A percentile compares a stretch with the other conserved stretches of the same genome.
These are phyloP conservation scores for Phymanthus crucifer DNA, from an alignment of 92 coral and sea anemone genomes.

Conservation along the genomic window DNA sequence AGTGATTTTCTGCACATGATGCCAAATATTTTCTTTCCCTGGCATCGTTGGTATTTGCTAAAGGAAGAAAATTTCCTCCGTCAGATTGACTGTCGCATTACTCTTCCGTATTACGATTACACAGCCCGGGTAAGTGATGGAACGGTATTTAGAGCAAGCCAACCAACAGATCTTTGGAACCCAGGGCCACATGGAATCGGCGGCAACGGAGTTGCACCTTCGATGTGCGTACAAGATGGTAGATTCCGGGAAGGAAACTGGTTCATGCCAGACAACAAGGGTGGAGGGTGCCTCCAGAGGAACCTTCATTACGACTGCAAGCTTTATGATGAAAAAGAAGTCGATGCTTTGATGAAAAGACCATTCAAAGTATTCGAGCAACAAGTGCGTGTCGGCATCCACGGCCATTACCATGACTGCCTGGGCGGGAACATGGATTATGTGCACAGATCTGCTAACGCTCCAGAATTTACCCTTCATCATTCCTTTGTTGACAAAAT, in stretches of 20 bases:
- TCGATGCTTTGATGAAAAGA: not conserved
- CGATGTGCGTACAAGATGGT: slow-evolving; percentile 46
- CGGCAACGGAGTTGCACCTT: slow-evolving; percentile 39
- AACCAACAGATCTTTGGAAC: slow-evolving; percentile 42
- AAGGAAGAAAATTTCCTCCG: slow-evolving; percentile 60
- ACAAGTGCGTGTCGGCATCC: slow-evolving; percentile 32
- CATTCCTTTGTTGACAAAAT: slow-evolving; percentile 66
- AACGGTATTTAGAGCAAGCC: not conserved
- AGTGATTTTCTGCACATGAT: slow-evolving; percentile 17
- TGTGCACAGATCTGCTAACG: slow-evolving; percentile 23
- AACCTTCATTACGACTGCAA: slow-evolving; percentile 25
- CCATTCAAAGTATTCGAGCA: slow-evolving; percentile 41
- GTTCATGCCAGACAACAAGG: slow-evolving; percentile 20
- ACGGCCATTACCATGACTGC: slow-evolving; percentile 45
- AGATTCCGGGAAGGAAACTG: slow-evolving; percentile 47
- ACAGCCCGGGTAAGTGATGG: slow-evolving; percentile 23
- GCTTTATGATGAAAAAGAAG: slow-evolving; percentile 11
- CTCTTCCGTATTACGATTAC: slow-evolving; percentile 71
- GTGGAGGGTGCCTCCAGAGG: slow-evolving; percentile 58
- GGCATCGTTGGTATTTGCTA: slow-evolving; percentile 72
- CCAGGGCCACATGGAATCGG: slow-evolving; percentile 53
- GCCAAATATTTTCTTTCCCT: slow-evolving; percentile 48
- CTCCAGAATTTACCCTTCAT: slow-evolving; percentile 67
- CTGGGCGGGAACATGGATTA: slow-evolving; percentile 53
- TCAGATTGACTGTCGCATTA: slow-evolving; percentile 63